Conservation (phyloP, 2,797 vertebrate genomes). For the Sternotherus odoratus region DNA sequence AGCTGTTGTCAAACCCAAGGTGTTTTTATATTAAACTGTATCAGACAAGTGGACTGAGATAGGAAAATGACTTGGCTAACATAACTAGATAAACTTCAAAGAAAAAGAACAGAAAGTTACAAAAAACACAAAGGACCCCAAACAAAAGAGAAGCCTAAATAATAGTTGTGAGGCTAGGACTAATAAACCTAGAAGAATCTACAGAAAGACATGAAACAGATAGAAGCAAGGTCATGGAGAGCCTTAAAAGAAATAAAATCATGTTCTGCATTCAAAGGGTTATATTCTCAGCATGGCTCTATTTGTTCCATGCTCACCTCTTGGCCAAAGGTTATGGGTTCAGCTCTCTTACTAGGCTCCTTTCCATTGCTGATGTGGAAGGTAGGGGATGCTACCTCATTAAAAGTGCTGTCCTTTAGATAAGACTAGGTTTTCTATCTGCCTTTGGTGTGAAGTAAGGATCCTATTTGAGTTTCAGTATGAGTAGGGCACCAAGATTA, state of each 20-base stretch:
- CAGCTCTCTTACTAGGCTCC: not conserved
- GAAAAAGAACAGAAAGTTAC: not conserved
- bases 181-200: not conserved
- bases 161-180: not conserved
- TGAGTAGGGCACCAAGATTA: not conserved
- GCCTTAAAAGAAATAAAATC: not conserved
- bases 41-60: not conserved
- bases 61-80: not conserved
- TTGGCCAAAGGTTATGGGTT: not conserved
- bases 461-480: not conserved
- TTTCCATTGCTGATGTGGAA: not conserved
- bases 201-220: not conserved
- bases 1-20: not conserved
- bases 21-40: conserved; percentile 19
- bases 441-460: not conserved
- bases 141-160: not conserved
- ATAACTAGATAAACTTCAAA: not conserved
- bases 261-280: not conserved
- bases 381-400: not conserved
- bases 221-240: not conserved
- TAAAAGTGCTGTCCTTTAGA: not conserved
- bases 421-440: not conserved
- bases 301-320: not conserved
- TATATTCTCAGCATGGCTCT: not conserved
- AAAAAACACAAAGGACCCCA: not conserved